Evolutionary conservation across 2,888 invertebrate genomes (phyloP), one percentile per base, ranked within the genome.

Genomic region (Muscina levida): DNA sequence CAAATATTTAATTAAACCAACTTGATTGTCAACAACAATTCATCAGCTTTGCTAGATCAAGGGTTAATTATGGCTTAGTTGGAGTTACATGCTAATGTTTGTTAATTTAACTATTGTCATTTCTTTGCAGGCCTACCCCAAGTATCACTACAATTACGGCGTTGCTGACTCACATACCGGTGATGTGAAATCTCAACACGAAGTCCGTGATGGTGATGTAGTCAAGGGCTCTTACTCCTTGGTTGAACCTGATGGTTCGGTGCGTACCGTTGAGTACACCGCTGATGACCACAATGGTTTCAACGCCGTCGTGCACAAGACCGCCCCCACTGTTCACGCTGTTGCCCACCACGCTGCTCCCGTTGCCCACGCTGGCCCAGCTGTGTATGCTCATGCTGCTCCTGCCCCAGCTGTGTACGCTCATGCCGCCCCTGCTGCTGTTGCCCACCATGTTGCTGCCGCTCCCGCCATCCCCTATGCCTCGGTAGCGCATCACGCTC

Each of bases 181-280:
- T 19, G 90, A 91, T 85, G 90, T 91, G 46, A 91, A 91, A 85
- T 90, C 90, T 4, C 90, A 91, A 86, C 90, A 90, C 78, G 90
- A 91, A 86, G 89, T 90, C 68, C 91, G 90, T 80, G 90, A 91
- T 80, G 90, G 90, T 73, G 90, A 91, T 88, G 90, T 91, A 57
- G 90, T 91, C 62, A 91, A 91, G 88, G 91, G 91, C 84, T 91
- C 91, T 81, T 91, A 91, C 87, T 91, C 91, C 51, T 86, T 91
- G 83, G 91, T 91, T 59, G 91, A 91, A 85, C 90, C 91, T 78
- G 91, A 91, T 77, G 91, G 91, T 87, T 91, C 91, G 72, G 91
- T 91, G 82, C 90, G 91, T 80, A 91, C 91, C 79, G 91, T 91
- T 65, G 91, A 91, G 83, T 91, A 91, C 82, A 90, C 90, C 83